These are phyloP conservation scores for Schlechtendalia chinensis DNA, from an alignment of 1,140 invertebrate genomes.

Conservation along the genomic window DNA sequence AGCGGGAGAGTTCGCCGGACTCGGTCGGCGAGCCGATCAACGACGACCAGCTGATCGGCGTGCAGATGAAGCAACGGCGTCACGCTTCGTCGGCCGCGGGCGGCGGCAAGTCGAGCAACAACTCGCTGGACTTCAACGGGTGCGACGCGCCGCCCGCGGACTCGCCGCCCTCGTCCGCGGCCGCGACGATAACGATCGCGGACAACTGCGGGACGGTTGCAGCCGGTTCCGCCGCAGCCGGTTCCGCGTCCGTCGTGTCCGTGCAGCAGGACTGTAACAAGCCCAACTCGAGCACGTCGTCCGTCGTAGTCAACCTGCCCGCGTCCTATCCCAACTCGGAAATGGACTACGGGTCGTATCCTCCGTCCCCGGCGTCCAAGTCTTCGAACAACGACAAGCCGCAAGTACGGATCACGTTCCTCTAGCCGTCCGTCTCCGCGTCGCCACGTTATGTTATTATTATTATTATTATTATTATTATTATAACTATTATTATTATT, in stretches of 20 bases:
- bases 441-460: neutral
- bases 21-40: constrained; percentile 32
- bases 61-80: constrained; percentile 53
- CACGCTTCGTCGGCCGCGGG: constrained; percentile 45
- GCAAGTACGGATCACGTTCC: constrained; percentile 55
- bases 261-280: constrained; percentile 54
- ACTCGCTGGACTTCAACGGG: constrained; percentile 30
- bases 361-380: constrained; percentile 52
- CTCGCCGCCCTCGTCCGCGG: constrained; percentile 21
- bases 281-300: constrained; percentile 55
- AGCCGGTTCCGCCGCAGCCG: constrained; percentile 4
- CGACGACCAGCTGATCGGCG: constrained; percentile 55
- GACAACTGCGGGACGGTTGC: constrained; percentile 33
- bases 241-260: constrained; percentile 49
- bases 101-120: constrained; percentile 52
- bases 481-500: constrained; percentile 14
- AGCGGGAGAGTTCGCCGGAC: constrained; percentile 29
- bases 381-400: constrained; percentile 54
- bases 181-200: constrained; percentile 28
- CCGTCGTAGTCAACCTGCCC: constrained; percentile 56
- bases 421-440: constrained; percentile 50
- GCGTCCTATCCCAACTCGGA: constrained; percentile 55
- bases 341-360: constrained; percentile 54
- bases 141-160: constrained; percentile 19
- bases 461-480: constrained; percentile 9